Evolutionary conservation across 2,797 vertebrate species (phyloP).

Genomic region (Gymnoscopelus microlampas): DNA sequence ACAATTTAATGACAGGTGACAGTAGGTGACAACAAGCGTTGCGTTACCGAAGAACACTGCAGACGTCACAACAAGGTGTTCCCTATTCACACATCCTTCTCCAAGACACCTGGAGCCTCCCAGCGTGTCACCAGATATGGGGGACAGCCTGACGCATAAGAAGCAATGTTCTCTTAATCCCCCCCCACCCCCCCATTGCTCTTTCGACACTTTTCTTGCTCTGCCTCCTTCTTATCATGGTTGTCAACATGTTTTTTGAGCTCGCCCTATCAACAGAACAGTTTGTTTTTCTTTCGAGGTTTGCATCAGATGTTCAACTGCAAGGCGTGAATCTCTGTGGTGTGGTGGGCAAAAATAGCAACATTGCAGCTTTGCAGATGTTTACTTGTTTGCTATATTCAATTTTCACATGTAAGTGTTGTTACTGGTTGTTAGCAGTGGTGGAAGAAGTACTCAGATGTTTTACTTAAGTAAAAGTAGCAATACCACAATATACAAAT

Average conservation of each 20-base stretch:
- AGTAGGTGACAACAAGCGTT: conserved; percentile 35
- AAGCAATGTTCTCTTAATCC: conserved; percentile 31
- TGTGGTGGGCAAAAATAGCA: too few relatives aligned
- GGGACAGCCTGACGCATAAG: conserved; percentile 47
- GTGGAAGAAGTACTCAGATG: too few relatives aligned
- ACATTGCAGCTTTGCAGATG: too few relatives aligned
- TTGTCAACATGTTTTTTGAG: neutral
- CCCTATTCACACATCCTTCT: conserved; percentile 49
- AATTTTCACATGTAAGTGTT: neutral
- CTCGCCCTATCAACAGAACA: too few relatives aligned
- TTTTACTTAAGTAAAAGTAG: too few relatives aligned
- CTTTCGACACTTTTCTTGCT: neutral
- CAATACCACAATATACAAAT: too few relatives aligned
- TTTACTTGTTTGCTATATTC: neutral
- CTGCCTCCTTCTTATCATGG: neutral
- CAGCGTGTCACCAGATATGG: conserved; percentile 11
- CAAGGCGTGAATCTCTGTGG: too few relatives aligned
- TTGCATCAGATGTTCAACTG: too few relatives aligned
- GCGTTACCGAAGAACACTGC: conserved; percentile 38
- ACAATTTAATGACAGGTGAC: conserved; percentile 28
- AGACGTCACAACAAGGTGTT: conserved; percentile 38
- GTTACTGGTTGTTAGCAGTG: too few relatives aligned
- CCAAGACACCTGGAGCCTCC: conserved; percentile 53
- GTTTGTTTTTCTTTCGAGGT: too few relatives aligned
- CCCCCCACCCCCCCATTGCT: conserved; percentile 5